Base-by-base conservation (phyloP, 2,888 invertebrate genomes). In the Harpagoxenus sublaevis region DNA sequence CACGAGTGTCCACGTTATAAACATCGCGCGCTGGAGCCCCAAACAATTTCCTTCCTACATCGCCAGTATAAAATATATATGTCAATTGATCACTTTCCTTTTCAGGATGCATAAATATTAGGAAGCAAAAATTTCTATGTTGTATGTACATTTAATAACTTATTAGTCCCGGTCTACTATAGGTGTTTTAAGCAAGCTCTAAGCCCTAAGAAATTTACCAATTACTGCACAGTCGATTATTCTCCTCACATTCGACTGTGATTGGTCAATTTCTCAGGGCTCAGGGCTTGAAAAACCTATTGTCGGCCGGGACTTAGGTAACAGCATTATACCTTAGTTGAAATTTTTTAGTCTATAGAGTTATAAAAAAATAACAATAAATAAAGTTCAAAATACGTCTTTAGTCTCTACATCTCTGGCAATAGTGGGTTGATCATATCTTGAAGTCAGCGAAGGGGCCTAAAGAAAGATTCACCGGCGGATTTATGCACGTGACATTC, bases 401-500 rank as follows among this genome's bases (percentile, higher is more conserved):
- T 8, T 28, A 45, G 9, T 63, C 5, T 75, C 23, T 28, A 10
- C 23, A 42, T 73, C 39, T 48, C 63, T 8, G 35, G 12, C n/a
- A 23, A 71, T 71, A 60, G 48, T 18, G 15, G 35, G 5, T 35
- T 39, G 3, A 78, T 65, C 2, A 5, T 45, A 31, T 12, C 15
- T 3, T 45, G 31, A 78, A 31, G 45, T 15, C n/a, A 28, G 45
- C 35, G 10, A 10, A 71, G n/a, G n/a, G 12, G 0, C n/a, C 12
- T 57, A 18, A 68, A n/a, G n/a, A 35, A 75, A 68, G 48, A 57
- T 71, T 79, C 45, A 48, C 45, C 28, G 60, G 18, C 60, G 39
- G 39, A 60, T 73, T 81, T 62, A 60, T 10, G 39, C 48, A 48
- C 60, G 60, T 81, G 60, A 81, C 73, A 39, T 48, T 70, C 71